Percentiles rank a stretch among this genome's conserved stretches.
Conservation (phyloP, 2,888 invertebrate species). For the Tinea semifulvella region DNA sequence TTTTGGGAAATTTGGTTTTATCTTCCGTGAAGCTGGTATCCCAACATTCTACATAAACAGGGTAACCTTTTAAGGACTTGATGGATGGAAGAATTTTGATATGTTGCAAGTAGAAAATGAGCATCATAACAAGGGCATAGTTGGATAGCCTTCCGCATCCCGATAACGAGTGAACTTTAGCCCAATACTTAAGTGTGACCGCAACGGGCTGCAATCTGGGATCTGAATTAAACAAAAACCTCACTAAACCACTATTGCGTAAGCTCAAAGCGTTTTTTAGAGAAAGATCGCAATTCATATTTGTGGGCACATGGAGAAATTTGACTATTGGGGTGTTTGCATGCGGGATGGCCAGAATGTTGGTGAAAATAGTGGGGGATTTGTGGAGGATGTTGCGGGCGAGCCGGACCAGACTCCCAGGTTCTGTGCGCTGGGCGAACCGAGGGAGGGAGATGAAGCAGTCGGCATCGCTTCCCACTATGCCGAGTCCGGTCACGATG, state of each 20-base stretch:
- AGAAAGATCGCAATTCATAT: slow-evolving; percentile 75
- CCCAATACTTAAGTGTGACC: slow-evolving; percentile 80
- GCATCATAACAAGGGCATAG: slow-evolving; percentile 73
- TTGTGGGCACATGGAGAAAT: slow-evolving; percentile 69
- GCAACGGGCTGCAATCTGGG: slow-evolving; percentile 66
- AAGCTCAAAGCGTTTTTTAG: slow-evolving; percentile 76
- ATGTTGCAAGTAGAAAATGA: slow-evolving; percentile 75
- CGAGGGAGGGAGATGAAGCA: slow-evolving; percentile 66
- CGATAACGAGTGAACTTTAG: slow-evolving; percentile 66
- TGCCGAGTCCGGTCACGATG: slow-evolving; percentile 73
- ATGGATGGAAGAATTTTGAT: slow-evolving; percentile 65
- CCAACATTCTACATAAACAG: slow-evolving; percentile 61
- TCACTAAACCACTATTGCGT: slow-evolving; percentile 73
- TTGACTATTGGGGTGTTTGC: slow-evolving; percentile 85
- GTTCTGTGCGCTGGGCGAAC: slow-evolving; percentile 21
- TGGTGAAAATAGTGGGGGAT: slow-evolving; percentile 44
- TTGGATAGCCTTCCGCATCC: slow-evolving; percentile 70
- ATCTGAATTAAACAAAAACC: slow-evolving; percentile 67
- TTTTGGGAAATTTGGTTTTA: slow-evolving; percentile 26
- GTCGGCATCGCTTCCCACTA: slow-evolving; percentile 78
- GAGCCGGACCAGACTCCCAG: slow-evolving; percentile 20
- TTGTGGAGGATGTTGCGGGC: not conserved
- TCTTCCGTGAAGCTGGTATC: slow-evolving; percentile 63
- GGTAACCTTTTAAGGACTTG: slow-evolving; percentile 46
- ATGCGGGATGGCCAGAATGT: slow-evolving; percentile 70